Evolutionary conservation across 1,140 invertebrate genomes (phyloP), one percentile per base, ranked within the genome.

Genomic region (Plectrocnemia conspersa): DNA sequence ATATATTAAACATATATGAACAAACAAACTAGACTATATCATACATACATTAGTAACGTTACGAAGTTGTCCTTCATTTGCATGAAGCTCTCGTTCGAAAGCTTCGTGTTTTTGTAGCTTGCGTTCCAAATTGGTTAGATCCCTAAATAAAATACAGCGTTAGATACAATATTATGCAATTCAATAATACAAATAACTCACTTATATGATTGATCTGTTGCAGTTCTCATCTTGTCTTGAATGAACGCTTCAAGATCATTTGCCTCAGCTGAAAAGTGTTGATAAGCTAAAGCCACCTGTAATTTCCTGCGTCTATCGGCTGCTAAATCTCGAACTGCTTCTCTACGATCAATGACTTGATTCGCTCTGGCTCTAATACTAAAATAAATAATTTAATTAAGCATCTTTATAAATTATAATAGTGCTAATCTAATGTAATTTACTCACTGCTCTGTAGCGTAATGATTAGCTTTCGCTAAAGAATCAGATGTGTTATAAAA

Each of bases 21-120:
- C 11, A 33, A 4, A 25, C 18, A 25, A 5, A 23, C 2, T 45
- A 23, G 9, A 36, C 3, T 9, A 5, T 22, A 11, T 13, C n/a
- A 4, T 56, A 62, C 68, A 66, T 62, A 78, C 80, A 64, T 89
- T 91, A 58, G 92, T 93, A 3, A 95, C 86, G 35, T 83, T 83
- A 29, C 88, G 72, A 9, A 97, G 71, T 66, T 92, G 88, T 11
- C 89, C 90, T 70, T 93, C 90, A 68, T 96, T 96, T 0, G 92
- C 89, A 29, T 89, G 79, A 4, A 99, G 70, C 68, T 99, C 97
- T 15, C 94, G 78, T 66, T 98, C 93, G 68, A 98, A 98, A 0
- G 95, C 96, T 70, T 98, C 93, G 66, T 99, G 96, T 66, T 97
- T 97, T 69, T 98, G 92, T 2, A 98, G 73, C 69, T 98, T 98